Percentiles rank a stretch among this genome's conserved stretches.
phyloP scores from a whole-genome alignment of 2,113 vertebrate species.

The Brachyhypopomus occidentalis region DNA sequence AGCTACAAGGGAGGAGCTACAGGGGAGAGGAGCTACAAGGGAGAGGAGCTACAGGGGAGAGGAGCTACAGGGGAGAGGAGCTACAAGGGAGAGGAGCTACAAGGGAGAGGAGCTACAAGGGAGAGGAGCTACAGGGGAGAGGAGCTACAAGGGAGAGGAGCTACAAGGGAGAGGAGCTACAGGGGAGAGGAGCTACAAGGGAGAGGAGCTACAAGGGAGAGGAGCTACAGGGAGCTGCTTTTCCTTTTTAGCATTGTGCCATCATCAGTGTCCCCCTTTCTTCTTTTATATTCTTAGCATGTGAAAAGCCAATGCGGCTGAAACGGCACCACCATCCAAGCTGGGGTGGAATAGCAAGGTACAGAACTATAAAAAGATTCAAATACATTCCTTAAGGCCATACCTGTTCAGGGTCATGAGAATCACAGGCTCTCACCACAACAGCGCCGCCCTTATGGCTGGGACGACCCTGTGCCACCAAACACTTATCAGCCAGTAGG shows the following conservation, averaged over 20 bases:
- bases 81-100: no score
- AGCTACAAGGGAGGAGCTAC: no score
- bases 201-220: not conserved
- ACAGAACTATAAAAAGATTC: not conserved
- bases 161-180: no score
- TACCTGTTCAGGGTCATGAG: conserved; percentile 87
- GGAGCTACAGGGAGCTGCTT: not conserved
- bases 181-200: no score
- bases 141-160: no score
- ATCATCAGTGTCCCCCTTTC: not conserved
- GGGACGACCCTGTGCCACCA: conserved; percentile 88
- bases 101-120: no score
- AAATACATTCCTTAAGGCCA: not conserved
- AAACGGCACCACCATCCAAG: no score
- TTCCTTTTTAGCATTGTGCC: not conserved
- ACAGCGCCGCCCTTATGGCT: conserved; percentile 92
- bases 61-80: no score
- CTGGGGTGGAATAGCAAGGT: not conserved
- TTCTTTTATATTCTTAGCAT: not conserved
- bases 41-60: no score
- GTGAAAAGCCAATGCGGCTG: not conserved
- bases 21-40: no score
- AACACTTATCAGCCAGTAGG: conserved; percentile 82
- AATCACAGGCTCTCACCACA: conserved; percentile 83
- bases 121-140: no score